Evolutionary conservation across 2,888 invertebrate species (phyloP).

Genomic region (Agonopterix heracliana): DNA sequence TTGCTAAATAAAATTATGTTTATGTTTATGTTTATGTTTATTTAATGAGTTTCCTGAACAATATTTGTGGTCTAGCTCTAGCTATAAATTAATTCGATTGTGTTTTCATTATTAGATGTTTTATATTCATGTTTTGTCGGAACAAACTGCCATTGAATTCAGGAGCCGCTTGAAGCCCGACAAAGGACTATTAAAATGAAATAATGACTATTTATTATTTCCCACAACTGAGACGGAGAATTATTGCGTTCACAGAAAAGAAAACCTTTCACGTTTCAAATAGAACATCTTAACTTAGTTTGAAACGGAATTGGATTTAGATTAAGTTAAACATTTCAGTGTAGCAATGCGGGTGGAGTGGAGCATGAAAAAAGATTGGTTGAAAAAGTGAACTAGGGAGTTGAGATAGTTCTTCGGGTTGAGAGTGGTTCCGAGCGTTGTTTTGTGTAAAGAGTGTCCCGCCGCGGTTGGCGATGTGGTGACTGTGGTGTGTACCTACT

Average conservation of each 20-base stretch:
- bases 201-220: conserved; percentile 6
- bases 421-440: conserved; percentile 13
- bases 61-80: too few relatives aligned
- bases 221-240: not conserved
- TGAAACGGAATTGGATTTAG: conserved; percentile 6
- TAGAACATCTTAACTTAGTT: conserved; percentile 6
- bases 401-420: too few relatives aligned
- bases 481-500: not conserved
- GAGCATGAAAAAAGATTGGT: not conserved
- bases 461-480: conserved; percentile 8
- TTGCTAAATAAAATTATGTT: too few relatives aligned
- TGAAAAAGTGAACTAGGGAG: too few relatives aligned
- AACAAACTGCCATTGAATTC: conserved; percentile 1
- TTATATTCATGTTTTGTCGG: not conserved
- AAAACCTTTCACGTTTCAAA: conserved; percentile 1
- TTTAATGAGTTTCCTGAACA: too few relatives aligned
- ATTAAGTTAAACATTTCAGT: conserved; percentile 11
- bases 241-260: not conserved
- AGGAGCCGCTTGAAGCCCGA: not conserved
- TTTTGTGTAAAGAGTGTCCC: conserved; percentile 28
- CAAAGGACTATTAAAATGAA: conserved; percentile 3
- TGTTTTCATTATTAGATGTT: not conserved
- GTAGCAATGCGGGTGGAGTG: conserved; percentile 8
- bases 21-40: too few relatives aligned
- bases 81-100: not conserved